Percentiles rank a stretch among this genome's conserved stretches.
phyloP scores from a whole-genome alignment of 30 jellyfish, hydroid and myxozoan species.

The Nemopilema nomurai region DNA sequence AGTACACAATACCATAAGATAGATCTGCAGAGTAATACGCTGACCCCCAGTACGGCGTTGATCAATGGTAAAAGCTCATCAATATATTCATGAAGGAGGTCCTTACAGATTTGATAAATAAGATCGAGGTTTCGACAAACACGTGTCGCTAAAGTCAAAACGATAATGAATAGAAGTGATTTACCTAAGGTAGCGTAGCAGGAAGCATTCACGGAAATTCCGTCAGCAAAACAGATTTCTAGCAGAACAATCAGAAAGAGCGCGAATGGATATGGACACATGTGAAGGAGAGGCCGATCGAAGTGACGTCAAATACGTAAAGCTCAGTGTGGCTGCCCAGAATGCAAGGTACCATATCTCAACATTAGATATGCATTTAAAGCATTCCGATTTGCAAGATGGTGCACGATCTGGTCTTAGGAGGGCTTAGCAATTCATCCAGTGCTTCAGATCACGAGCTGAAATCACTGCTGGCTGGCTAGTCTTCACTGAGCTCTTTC shows the following conservation, averaged over 20 bases:
- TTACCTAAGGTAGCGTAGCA: neutral
- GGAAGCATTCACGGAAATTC: neutral
- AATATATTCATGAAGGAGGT: neutral
- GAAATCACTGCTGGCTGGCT: no score
- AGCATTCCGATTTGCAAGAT: neutral
- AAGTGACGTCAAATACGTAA: neutral
- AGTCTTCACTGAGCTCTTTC: no score
- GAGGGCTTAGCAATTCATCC: no score
- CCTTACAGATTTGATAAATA: neutral
- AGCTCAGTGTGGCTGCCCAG: neutral
- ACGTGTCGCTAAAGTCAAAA: neutral
- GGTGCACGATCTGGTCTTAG: neutral
- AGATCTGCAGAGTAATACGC: neutral
- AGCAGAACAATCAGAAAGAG: no score
- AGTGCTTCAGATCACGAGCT: no score
- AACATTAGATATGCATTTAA: neutral
- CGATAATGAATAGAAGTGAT: neutral
- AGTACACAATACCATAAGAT: no score
- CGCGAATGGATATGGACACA: neutral
- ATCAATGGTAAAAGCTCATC: neutral
- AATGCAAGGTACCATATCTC: neutral
- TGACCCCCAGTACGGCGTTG: neutral
- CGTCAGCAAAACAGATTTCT: no score
- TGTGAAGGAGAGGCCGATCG: neutral
- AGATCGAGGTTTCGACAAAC: neutral